phyloP scores from a whole-genome alignment of 1,140 invertebrate genomes.

The Temnothorax nylanderi region DNA sequence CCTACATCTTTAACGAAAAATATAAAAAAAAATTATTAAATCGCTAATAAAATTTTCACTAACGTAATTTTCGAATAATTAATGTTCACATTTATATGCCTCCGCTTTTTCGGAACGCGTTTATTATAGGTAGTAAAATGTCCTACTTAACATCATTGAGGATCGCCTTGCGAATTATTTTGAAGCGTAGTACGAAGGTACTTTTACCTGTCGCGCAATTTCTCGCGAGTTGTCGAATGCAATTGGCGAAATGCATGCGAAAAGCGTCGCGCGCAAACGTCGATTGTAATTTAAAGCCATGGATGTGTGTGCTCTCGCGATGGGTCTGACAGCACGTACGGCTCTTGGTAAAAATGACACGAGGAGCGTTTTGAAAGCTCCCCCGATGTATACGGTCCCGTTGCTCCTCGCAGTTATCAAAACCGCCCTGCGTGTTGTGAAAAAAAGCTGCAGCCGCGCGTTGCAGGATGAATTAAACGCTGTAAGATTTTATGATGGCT shows the following conservation, averaged over 20 bases:
- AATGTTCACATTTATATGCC: too few relatives aligned
- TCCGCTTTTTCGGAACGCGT: neutral
- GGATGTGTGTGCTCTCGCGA: neutral
- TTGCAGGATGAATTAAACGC: neutral
- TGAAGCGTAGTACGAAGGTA: neutral
- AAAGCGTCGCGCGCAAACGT: constrained; percentile 5
- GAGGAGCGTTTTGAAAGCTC: constrained; percentile 23
- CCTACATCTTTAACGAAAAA: neutral
- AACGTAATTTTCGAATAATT: neutral
- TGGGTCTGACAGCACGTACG: constrained; percentile 8
- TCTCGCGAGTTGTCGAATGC: constrained; percentile 23
- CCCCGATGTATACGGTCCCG: neutral
- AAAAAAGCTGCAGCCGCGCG: neutral
- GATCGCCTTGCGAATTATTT: neutral
- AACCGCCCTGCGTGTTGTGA: neutral
- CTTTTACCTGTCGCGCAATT: neutral
- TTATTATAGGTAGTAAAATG: neutral
- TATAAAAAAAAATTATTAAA: constrained; percentile 14
- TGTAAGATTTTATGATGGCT: constrained; percentile 15
- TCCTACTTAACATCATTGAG: neutral
- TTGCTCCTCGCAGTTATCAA: neutral
- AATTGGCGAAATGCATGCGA: constrained; percentile 45
- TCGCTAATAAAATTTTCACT: neutral
- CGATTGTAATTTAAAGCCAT: constrained; percentile 18
- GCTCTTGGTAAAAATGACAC: constrained; percentile 22